Base-by-base conservation (phyloP, 1,140 invertebrate species). In the Zelostemma sp. region DNA sequence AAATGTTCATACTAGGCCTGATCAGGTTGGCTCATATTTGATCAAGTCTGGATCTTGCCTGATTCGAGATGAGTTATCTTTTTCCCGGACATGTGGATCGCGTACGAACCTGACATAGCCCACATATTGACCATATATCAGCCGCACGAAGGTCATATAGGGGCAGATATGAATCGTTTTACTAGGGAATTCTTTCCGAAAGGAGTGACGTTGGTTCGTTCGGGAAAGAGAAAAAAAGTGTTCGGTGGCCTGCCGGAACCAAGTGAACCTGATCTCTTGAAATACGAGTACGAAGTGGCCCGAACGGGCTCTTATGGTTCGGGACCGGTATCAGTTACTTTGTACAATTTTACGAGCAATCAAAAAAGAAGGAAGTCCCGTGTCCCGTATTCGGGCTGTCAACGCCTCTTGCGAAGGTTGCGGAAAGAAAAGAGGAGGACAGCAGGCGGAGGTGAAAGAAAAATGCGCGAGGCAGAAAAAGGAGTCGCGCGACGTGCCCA, bases 341-440 rank as follows among this genome's bases (percentile, higher is more conserved):
- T 62, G 53, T 66, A 61, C 54, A 62, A 70, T 70, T 70, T 70
- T 65, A 70, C 56, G 68, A 62, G 61, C 57, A 51, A 62, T 70
- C 62, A 61, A 59, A 62, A 54, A 67, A 71, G 47, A 50, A 62
- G 53, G 68, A 67, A 72, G 59, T 47, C 53, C 50, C 58, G 53
- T 61, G 54, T 61, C 68, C 53, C 61, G 60, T 51, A 61, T 65
- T 62, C 41, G 38, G 49, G 1, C 59, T 65, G 65, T 72, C 66
- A 25, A 64, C 63, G 58, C 65, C 54, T 66, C 46, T 59, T 17
- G 40, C 46, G 38, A 38, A 53, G 17, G 15, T 12, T 41, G 6
- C 31, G 55, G 51, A 65, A 64, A 67, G 21, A 55, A 53, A 41
- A 41, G 2, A 11, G 35, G 2, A 1, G 2, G 61, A 43, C 43